Evolutionary conservation across 1,140 invertebrate species (phyloP).

Genomic region (Listronotus bonariensis): DNA sequence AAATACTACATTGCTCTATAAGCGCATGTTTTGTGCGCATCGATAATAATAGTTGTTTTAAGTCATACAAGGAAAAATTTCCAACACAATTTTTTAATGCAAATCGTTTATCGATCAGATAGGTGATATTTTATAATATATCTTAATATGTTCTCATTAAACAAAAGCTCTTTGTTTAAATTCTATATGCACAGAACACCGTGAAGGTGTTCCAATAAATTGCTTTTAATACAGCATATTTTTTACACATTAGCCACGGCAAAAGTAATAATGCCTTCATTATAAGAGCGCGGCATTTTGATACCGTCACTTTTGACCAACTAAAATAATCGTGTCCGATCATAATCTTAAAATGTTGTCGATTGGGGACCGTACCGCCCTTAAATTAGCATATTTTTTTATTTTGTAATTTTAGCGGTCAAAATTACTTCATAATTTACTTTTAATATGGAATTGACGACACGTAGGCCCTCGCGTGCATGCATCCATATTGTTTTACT

Average conservation of each 20-base stretch:
- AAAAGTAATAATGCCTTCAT: conserved; percentile 32
- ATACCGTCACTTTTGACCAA: conserved; percentile 1
- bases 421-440: conserved; percentile 20
- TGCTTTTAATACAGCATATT: conserved; percentile 20
- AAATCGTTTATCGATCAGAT: too few relatives aligned
- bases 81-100: too few relatives aligned
- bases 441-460: conserved; percentile 15
- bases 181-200: too few relatives aligned
- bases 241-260: conserved; percentile 26
- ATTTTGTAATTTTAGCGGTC: conserved; percentile 5
- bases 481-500: conserved; percentile 4
- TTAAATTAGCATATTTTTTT: conserved; percentile 20
- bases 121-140: too few relatives aligned
- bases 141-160: background rate
- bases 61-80: too few relatives aligned
- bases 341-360: conserved; percentile 13
- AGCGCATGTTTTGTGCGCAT: too few relatives aligned
- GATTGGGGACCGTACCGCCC: conserved; percentile 18
- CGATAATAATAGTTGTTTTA: too few relatives aligned
- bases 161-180: conserved; percentile 12
- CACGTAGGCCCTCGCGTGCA: conserved; percentile 12
- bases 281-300: conserved; percentile 9
- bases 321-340: conserved; percentile 8
- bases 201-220: conserved; percentile 2
- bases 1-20: too few relatives aligned